Percentiles rank a stretch among this genome's conserved stretches.
These are phyloP conservation scores for Tipula confusa DNA, from an alignment of 2,888 invertebrate genomes.

Conservation along the genomic window DNA sequence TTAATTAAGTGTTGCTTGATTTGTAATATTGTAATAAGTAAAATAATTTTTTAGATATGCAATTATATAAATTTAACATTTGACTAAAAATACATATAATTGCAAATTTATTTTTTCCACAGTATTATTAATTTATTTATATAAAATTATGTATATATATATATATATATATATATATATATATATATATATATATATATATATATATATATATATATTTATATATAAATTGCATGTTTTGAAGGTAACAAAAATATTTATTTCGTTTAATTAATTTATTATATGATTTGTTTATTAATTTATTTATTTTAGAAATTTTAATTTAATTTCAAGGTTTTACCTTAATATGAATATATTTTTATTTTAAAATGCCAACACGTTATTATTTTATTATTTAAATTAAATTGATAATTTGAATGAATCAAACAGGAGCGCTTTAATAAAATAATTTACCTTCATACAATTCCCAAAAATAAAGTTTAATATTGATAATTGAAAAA, in stretches of 20 bases:
- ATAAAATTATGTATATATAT: too few relatives aligned
- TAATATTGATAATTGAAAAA: constrained; percentile 31
- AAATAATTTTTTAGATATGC: neutral
- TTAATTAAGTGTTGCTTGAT: neutral
- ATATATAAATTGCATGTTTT: neutral
- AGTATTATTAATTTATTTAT: neutral
- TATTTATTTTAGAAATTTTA: neutral
- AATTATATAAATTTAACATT: neutral
- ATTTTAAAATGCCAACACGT: constrained; percentile 28
- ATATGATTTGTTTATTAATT: constrained; percentile 31
- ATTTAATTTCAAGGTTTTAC: constrained; percentile 27
- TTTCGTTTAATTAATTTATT: neutral
- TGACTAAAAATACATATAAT: neutral
- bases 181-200: too few relatives aligned
- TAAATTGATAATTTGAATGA: constrained; percentile 29
- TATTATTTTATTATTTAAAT: constrained; percentile 27
- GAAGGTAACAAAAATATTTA: neutral
- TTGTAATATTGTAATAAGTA: too few relatives aligned
- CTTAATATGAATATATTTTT: constrained; percentile 28
- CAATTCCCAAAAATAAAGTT: constrained; percentile 30
- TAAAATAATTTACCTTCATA: constrained; percentile 34
- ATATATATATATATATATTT: too few relatives aligned
- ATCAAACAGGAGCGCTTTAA: constrained; percentile 40
- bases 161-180: too few relatives aligned
- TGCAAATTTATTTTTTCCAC: neutral